phyloP scores from a whole-genome alignment of 2,888 invertebrate genomes.

The Drosophila suboccidentalis region DNA sequence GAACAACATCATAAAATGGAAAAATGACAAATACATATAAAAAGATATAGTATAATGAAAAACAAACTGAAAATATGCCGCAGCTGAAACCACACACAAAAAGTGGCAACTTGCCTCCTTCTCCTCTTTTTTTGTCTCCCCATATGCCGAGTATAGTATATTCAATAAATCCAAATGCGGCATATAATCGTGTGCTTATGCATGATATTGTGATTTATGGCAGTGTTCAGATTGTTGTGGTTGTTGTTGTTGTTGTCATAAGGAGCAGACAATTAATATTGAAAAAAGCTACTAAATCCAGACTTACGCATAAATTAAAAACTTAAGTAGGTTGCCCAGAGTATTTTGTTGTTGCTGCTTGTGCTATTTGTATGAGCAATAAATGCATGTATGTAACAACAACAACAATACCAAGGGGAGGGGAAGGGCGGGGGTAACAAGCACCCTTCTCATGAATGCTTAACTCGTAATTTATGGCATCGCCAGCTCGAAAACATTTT shows the following conservation, averaged over 20 bases:
- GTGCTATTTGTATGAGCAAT: conserved; percentile 60
- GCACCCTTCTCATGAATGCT: conserved; percentile 60
- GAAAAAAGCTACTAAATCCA: conserved; percentile 74
- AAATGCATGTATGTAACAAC: conserved; percentile 7
- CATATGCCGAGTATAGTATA: conserved; percentile 22
- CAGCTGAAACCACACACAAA: conserved; percentile 33
- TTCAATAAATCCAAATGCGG: conserved; percentile 71
- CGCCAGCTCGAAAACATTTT: conserved; percentile 51
- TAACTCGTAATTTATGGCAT: conserved; percentile 68
- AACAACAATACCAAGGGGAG: conserved; percentile 19
- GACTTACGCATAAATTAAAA: conserved; percentile 80
- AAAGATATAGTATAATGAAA: conserved; percentile 2
- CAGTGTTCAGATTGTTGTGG: conserved; percentile 27
- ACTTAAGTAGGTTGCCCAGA: conserved; percentile 67
- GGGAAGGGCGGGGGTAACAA: not conserved
- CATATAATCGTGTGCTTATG: conserved; percentile 71
- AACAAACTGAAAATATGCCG: conserved; percentile 28
- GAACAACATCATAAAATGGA: conserved; percentile 28
- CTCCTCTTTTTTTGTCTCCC: not conserved
- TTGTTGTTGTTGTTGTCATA: conserved; percentile 43
- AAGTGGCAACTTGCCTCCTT: conserved; percentile 15
- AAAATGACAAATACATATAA: conserved; percentile 16
- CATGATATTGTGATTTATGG: conserved; percentile 75
- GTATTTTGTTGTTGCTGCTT: conserved; percentile 18
- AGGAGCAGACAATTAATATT: conserved; percentile 75